Evolutionary conservation across 92 coral and sea anemone species (phyloP).

Genomic region (Phenganax subtilis): DNA sequence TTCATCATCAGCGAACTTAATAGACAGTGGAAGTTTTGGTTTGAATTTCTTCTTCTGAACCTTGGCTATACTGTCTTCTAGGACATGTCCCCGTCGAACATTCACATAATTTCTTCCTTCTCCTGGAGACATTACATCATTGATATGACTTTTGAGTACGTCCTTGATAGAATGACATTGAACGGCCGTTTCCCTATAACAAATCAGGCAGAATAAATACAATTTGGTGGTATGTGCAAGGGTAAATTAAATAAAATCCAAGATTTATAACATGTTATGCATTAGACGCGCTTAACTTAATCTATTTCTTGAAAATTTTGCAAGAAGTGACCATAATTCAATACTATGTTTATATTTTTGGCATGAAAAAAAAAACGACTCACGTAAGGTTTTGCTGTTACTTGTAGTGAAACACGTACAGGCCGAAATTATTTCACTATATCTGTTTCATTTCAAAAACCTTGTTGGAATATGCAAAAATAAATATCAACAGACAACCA

Average conservation of each 20-base stretch:
- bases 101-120: slow-evolving; percentile 21
- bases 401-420: not conserved
- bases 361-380: slow-evolving; percentile 5
- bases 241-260: not conserved
- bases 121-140: slow-evolving; percentile 20
- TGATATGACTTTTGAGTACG: slow-evolving; percentile 26
- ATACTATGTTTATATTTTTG: not conserved
- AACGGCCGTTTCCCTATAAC: slow-evolving; percentile 3
- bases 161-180: slow-evolving; percentile 21
- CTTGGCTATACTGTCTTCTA: slow-evolving; percentile 28
- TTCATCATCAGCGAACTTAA: slow-evolving; percentile 29
- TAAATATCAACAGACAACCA: not conserved
- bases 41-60: slow-evolving; percentile 16
- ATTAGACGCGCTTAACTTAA: not conserved
- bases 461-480: not conserved
- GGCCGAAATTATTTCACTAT: not conserved
- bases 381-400: not conserved
- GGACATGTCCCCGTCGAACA: slow-evolving; percentile 32
- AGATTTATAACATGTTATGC: not conserved
- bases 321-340: not conserved
- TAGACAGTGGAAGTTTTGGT: slow-evolving; percentile 23
- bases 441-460: not conserved
- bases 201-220: slow-evolving; percentile 6
- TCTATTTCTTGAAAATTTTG: not conserved
- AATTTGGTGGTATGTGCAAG: not conserved